Evolutionary conservation across 2,113 vertebrate genomes (phyloP).

Genomic region (Chionomys nivalis): DNA sequence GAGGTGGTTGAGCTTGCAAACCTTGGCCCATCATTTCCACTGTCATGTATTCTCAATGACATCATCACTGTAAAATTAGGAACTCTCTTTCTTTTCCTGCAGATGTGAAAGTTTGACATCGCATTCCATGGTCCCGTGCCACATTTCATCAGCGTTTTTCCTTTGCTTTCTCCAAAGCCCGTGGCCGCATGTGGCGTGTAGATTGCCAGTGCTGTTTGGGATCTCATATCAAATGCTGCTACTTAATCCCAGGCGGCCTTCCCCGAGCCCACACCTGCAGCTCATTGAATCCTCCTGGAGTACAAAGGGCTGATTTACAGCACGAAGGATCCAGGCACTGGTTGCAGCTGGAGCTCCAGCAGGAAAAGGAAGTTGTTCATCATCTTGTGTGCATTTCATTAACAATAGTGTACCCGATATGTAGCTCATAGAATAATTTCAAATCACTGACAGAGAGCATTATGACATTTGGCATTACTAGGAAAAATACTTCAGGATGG

Average conservation of each 20-base stretch:
- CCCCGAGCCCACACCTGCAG: slow-evolving; percentile 94
- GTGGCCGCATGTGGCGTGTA: slow-evolving; percentile 89
- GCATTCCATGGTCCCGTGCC: slow-evolving; percentile 95
- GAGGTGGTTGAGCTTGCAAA: slow-evolving; percentile 83
- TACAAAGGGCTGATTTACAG: slow-evolving; percentile 98
- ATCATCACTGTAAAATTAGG: slow-evolving; percentile 96
- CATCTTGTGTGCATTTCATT: slow-evolving; percentile 94
- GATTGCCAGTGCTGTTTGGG: slow-evolving; percentile 88
- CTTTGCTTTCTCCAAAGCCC: slow-evolving; percentile 91
- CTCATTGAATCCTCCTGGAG: slow-evolving; percentile 97
- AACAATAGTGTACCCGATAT: slow-evolving; percentile 91
- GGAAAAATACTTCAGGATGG: slow-evolving; percentile 88
- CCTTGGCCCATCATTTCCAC: slow-evolving; percentile 87
- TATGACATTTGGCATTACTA: slow-evolving; percentile 87
- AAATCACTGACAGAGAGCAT: slow-evolving; percentile 91
- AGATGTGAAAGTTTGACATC: slow-evolving; percentile 96
- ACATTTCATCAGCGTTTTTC: slow-evolving; percentile 95
- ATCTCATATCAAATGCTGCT: slow-evolving; percentile 93
- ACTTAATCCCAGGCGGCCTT: slow-evolving; percentile 92
- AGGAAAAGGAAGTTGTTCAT: slow-evolving; percentile 99
- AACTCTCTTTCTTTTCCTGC: slow-evolving; percentile 93
- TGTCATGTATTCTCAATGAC: slow-evolving; percentile 93
- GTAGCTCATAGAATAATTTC: slow-evolving; percentile 88
- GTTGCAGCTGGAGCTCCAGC: slow-evolving; percentile 94
- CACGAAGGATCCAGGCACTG: slow-evolving; percentile 90